phyloP scores from a whole-genome alignment of 2,797 vertebrate genomes.

The Chromobotia macracanthus region DNA sequence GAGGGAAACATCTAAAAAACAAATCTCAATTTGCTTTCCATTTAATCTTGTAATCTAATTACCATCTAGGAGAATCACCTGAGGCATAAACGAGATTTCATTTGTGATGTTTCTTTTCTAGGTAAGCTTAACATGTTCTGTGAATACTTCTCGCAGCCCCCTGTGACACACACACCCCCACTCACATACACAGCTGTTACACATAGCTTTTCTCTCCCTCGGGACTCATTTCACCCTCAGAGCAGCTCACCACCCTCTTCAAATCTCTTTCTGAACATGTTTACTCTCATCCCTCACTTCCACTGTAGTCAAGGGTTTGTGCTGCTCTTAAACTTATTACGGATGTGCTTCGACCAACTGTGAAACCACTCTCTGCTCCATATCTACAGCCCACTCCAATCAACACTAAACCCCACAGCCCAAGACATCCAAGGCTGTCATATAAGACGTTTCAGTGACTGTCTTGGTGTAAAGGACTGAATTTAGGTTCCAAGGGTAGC shows the following conservation, averaged over 20 bases:
- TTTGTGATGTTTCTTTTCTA: not conserved
- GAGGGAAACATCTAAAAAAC: not conserved
- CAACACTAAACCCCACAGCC: constrained; percentile 32
- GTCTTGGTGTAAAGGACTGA: constrained; percentile 13
- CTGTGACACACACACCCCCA: constrained; percentile 35
- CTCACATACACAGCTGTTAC: constrained; percentile 50
- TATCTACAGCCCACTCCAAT: constrained; percentile 53
- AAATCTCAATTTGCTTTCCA: not conserved
- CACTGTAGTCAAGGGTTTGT: constrained; percentile 67
- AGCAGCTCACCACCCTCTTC: constrained; percentile 49
- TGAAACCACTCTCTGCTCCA: constrained; percentile 76
- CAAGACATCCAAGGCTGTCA: constrained; percentile 20
- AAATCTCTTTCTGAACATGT: constrained; percentile 10
- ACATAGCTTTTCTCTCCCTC: constrained; percentile 50
- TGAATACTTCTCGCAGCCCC: constrained; percentile 48
- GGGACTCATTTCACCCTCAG: constrained; percentile 55
- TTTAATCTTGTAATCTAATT: not conserved
- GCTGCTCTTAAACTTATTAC: constrained; percentile 78
- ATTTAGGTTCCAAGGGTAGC: not conserved
- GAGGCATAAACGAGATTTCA: not conserved
- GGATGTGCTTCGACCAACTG: constrained; percentile 83
- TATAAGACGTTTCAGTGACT: constrained; percentile 16
- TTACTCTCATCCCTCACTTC: constrained; percentile 60
- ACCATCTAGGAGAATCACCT: not conserved
- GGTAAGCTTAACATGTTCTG: constrained; percentile 51